Conservation (phyloP, 2,113 vertebrate species). For the Phaethon lepturus region DNA sequence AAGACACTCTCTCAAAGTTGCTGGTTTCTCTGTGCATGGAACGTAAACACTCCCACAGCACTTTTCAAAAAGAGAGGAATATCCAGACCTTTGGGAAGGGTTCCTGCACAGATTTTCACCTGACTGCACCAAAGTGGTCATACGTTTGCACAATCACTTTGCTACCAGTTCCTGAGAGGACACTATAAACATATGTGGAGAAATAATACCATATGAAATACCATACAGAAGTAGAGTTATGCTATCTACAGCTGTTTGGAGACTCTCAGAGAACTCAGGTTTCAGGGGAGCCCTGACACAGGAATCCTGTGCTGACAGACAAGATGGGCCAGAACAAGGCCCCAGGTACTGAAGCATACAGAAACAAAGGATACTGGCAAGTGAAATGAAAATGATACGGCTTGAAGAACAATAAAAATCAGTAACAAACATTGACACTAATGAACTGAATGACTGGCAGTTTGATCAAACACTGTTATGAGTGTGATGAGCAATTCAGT, state of each 20-base stretch:
- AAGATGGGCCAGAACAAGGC: neutral
- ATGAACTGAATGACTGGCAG: conserved; percentile 55
- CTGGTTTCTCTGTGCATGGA: neutral
- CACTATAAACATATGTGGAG: neutral
- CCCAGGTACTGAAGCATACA: neutral
- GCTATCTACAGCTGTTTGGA: neutral
- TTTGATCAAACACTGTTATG: conserved; percentile 4
- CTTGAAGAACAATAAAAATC: conserved; percentile 1
- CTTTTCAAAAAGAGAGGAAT: neutral
- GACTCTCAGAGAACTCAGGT: fast-evolving
- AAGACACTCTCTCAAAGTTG: neutral
- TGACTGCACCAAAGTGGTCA: neutral
- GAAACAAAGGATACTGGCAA: neutral
- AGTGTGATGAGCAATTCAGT: conserved; percentile 24
- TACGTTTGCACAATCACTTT: neutral
- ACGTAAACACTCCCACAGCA: fast-evolving
- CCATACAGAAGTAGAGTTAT: neutral
- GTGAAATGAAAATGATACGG: neutral
- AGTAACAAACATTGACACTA: conserved; percentile 32
- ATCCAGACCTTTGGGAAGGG: neutral
- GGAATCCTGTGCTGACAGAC: neutral
- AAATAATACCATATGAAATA: neutral
- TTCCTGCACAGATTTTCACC: neutral
- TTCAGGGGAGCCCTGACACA: neutral
- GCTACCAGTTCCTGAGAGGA: neutral